These are phyloP conservation scores for Mus minutoides DNA, from an alignment of 2,797 vertebrate species.

Conservation along the genomic window DNA sequence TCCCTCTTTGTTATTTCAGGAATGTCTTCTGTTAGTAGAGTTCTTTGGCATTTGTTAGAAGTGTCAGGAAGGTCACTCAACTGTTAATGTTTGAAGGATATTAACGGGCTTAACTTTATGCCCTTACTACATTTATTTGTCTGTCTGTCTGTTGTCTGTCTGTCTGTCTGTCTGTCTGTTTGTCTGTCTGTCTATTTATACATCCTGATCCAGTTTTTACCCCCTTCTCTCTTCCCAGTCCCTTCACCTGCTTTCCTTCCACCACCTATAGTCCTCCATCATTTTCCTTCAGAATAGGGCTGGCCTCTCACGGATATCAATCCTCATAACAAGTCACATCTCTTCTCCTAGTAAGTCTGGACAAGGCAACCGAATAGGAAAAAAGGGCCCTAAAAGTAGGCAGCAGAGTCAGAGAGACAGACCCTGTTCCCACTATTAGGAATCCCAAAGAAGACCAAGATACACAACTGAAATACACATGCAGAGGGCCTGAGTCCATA, in stretches of 20 bases:
- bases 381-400: neutral
- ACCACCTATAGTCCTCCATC: neutral
- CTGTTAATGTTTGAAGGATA: slow-evolving; percentile 7
- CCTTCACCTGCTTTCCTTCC: neutral
- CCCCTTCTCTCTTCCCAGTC: neutral
- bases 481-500: neutral
- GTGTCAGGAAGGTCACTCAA: neutral
- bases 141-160: no score
- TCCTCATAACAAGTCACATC: neutral
- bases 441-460: neutral
- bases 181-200: no score
- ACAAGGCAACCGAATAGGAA: neutral
- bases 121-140: neutral
- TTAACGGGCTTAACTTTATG: neutral
- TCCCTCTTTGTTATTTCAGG: slow-evolving; percentile 4
- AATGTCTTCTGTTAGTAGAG: neutral
- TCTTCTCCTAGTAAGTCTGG: neutral
- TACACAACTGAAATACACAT: neutral
- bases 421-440: neutral
- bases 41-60: neutral
- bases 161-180: no score
- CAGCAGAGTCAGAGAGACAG: neutral
- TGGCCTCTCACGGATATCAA: neutral
- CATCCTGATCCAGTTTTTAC: neutral
- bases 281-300: neutral